These are phyloP conservation scores for Coptodon rendalli DNA, from an alignment of 2,113 vertebrate genomes.

Conservation along the genomic window DNA sequence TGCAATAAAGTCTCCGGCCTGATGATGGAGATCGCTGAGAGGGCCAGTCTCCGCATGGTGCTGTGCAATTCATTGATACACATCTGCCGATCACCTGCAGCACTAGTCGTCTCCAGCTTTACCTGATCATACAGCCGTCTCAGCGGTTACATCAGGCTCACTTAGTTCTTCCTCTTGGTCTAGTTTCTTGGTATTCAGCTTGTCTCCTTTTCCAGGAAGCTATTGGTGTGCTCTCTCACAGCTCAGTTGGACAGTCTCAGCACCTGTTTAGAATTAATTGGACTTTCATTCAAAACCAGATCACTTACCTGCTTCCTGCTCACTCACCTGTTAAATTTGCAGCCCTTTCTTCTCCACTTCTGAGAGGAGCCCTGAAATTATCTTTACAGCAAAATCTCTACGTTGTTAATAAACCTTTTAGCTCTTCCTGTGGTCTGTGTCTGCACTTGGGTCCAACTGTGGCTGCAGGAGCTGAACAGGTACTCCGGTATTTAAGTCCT, in stretches of 20 bases:
- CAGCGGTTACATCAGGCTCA: neutral
- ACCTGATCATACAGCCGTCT: neutral
- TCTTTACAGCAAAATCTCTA: neutral
- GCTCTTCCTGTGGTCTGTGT: neutral
- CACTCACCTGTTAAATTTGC: neutral
- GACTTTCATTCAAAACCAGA: neutral
- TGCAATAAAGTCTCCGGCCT: neutral
- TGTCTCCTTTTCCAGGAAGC: neutral
- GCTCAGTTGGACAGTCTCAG: neutral
- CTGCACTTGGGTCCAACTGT: neutral
- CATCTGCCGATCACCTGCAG: neutral
- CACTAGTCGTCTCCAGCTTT: neutral
- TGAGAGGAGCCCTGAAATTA: neutral
- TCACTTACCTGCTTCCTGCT: neutral
- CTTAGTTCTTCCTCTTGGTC: neutral
- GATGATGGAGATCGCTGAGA: neutral
- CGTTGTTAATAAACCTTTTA: neutral
- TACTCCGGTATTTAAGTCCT: neutral
- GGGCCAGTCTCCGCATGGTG: neutral
- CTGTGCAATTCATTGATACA: neutral
- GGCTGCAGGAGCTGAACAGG: neutral
- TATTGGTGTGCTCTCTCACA: neutral
- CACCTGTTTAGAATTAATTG: neutral
- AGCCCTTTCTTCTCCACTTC: neutral
- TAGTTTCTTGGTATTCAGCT: neutral